A percentile compares a stretch with the other conserved stretches of the same genome.
Evolutionary conservation across 2,888 invertebrate species (phyloP).

Genomic region (Mesorhabditis belari): DNA sequence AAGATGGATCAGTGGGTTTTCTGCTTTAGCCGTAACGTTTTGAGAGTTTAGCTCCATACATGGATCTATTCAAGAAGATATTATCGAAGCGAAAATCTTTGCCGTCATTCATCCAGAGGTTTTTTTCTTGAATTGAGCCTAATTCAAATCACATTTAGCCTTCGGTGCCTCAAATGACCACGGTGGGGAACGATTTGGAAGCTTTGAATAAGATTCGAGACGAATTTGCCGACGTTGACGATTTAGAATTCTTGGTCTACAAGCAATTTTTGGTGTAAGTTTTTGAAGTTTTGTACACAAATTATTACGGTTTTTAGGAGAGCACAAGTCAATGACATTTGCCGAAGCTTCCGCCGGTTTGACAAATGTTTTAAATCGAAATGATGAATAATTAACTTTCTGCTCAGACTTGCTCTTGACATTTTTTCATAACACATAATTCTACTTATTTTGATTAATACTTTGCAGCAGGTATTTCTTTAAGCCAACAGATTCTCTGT

Average conservation of each 20-base stretch:
- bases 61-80: not conserved
- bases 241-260: not conserved
- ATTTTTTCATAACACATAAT: too few relatives aligned
- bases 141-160: too few relatives aligned
- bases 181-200: not conserved
- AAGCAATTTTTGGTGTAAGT: not conserved
- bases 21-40: not conserved
- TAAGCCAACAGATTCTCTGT: too few relatives aligned
- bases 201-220: not conserved
- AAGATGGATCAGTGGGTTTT: too few relatives aligned
- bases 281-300: not conserved
- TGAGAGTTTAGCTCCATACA: not conserved
- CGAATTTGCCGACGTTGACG: not conserved
- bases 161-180: too few relatives aligned
- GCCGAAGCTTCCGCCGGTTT: not conserved
- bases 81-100: not conserved
- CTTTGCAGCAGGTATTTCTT: too few relatives aligned
- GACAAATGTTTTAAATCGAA: too few relatives aligned
- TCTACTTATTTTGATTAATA: too few relatives aligned
- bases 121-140: not conserved
- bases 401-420: too few relatives aligned
- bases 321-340: not conserved
- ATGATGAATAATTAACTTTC: too few relatives aligned
- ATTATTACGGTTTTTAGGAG: not conserved
- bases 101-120: not conserved